These are phyloP conservation scores for Colinus virginianus DNA, from an alignment of 2,113 vertebrate species.

Conservation along the genomic window DNA sequence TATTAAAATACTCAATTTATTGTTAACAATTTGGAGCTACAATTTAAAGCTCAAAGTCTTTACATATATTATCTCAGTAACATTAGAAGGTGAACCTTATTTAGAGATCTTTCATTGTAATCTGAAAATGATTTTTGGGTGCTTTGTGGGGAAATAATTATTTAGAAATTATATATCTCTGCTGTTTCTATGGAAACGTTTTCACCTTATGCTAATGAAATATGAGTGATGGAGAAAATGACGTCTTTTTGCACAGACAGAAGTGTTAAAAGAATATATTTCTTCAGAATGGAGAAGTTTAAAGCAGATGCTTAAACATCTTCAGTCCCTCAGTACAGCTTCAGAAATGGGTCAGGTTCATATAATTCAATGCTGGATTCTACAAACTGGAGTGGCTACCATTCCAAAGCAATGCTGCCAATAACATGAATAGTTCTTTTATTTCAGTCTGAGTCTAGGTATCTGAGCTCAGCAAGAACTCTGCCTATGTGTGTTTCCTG, in stretches of 20 bases:
- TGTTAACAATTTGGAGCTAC: not conserved
- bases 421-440: not conserved
- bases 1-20: not conserved
- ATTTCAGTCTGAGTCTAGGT: not conserved
- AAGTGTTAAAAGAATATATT: not conserved
- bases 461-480: not conserved
- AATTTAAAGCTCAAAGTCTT: not conserved
- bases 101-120: conserved; percentile 8
- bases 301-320: not conserved
- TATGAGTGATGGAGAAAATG: conserved; percentile 41
- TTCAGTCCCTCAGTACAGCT: not conserved
- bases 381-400: not conserved
- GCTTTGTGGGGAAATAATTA: conserved; percentile 72
- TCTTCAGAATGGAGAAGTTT: not conserved
- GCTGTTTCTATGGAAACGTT: conserved; percentile 81
- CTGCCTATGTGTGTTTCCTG: not conserved
- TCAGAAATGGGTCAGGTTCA: not conserved
- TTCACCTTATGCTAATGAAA: conserved; percentile 76
- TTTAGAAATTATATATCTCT: conserved; percentile 76
- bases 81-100: not conserved
- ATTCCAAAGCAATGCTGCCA: not conserved
- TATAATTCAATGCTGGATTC: not conserved
- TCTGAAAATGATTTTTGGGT: not conserved
- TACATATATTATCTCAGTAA: not conserved
- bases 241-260: not conserved